Evolutionary conservation across 2,113 vertebrate genomes (phyloP), one percentile per base, ranked within the genome.

Genomic region (Sceloporus tristichus): DNA sequence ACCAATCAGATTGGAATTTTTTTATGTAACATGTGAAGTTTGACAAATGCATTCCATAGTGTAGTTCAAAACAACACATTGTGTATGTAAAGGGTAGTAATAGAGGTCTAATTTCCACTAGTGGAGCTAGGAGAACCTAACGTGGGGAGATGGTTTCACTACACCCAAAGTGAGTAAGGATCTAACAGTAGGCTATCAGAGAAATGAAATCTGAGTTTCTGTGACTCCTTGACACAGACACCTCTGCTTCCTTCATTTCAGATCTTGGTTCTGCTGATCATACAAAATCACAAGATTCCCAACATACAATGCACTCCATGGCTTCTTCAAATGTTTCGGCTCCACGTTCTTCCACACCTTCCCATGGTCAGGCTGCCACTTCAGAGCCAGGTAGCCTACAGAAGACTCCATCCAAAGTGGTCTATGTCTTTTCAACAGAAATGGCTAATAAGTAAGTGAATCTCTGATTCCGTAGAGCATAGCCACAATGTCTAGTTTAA

Each of bases 351-450:
- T 98, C 99, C 96, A 99, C 98, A 18, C 99, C 98, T 85, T 98
- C 98, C 91, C 98, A 99, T 93, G 98, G 98, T 95, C 97, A 98
- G 88, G 97, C 98, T 92, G 94, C 98, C 86, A 93, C 96, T 92
- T 96, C 98, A 77, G 99, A 99, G 85, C 94, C 97, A 84, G 91
- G 96, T 78, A 97, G 97, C 53, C 97, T 97, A 85, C 98, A 98
- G 96, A 99, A 99, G 97, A 97, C 97, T 87, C 98, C 97, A 91
- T 97, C 98, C 93, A 99, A 99, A 98, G 98, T 99, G 89, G 98
- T 99, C 94, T 99, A 99, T n/a, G 98, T 99, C 95, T 99, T 99
- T 96, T 99, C 98, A 95, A 99, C 99, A 92, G 98, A 99, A 94
- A 98, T 99, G 98, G 98, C 98, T 92, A 99, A 99, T 97, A 99